phyloP scores from a whole-genome alignment of 2,113 vertebrate genomes.

The Pedetes capensis region DNA sequence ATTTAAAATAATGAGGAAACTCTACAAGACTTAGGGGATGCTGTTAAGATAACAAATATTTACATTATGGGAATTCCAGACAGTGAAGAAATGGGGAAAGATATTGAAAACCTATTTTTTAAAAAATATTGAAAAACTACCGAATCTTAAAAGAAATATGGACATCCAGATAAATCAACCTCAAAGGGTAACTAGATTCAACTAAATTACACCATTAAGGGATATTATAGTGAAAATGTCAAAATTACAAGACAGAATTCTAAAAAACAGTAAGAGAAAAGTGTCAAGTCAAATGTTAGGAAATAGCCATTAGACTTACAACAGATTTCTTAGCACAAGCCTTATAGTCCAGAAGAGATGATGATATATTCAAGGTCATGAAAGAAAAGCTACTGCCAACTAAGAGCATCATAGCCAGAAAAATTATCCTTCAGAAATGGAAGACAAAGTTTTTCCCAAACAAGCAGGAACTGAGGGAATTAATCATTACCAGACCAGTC shows the following conservation, averaged over 20 bases:
- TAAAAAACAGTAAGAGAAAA: background rate
- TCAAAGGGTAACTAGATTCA: background rate
- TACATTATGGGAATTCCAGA: background rate
- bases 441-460: too few relatives aligned
- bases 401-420: background rate
- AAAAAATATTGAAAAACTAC: background rate
- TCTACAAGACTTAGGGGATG: background rate
- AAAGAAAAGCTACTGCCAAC: background rate
- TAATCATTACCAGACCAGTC: background rate
- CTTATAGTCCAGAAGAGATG: background rate
- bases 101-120: background rate
- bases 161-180: background rate
- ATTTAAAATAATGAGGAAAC: background rate
- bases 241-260: background rate
- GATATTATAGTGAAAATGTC: background rate
- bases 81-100: background rate
- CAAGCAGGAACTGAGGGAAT: background rate
- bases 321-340: too few relatives aligned
- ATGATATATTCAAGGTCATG: background rate
- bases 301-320: too few relatives aligned
- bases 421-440: background rate
- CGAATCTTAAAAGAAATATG: background rate
- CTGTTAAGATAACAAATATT: too few relatives aligned
- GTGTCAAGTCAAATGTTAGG: too few relatives aligned
- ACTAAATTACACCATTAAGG: background rate